Evolutionary conservation across 2,888 invertebrate genomes (phyloP).

Genomic region (Dioctria linearis): DNA sequence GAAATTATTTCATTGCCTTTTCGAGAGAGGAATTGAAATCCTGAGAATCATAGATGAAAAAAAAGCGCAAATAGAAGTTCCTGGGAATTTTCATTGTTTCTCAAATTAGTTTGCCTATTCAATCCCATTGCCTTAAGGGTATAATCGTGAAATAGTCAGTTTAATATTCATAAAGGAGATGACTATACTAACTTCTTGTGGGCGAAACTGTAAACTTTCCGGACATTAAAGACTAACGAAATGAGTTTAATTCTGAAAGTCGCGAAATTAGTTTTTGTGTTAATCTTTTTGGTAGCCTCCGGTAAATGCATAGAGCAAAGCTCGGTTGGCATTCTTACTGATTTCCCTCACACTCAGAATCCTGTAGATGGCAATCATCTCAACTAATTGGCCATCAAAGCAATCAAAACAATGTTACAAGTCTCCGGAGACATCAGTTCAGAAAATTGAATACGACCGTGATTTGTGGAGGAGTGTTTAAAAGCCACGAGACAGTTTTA

Average conservation of each 20-base stretch:
- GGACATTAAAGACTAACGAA: constrained; percentile 14
- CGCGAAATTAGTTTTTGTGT: not conserved
- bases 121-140: no score
- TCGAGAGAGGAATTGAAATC: no score
- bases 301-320: not conserved
- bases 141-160: no score
- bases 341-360: not conserved
- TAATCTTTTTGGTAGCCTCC: constrained; percentile 4
- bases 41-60: no score
- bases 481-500: constrained; percentile 71
- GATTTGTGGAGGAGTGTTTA: constrained; percentile 70
- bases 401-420: not conserved
- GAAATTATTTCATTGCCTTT: no score
- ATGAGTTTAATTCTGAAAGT: constrained; percentile 1
- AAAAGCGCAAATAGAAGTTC: no score
- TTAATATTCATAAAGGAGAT: no score
- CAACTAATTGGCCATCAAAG: constrained; percentile 25
- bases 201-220: not conserved
- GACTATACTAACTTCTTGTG: no score
- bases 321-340: no score
- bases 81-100: no score
- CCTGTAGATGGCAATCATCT: constrained; percentile 1
- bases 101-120: no score
- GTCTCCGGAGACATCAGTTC: not conserved
- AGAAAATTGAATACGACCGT: constrained; percentile 19